A percentile compares a stretch with the other conserved stretches of the same genome.
phyloP scores from a whole-genome alignment of 2,113 vertebrate species.

The Anser brachyrhynchus region DNA sequence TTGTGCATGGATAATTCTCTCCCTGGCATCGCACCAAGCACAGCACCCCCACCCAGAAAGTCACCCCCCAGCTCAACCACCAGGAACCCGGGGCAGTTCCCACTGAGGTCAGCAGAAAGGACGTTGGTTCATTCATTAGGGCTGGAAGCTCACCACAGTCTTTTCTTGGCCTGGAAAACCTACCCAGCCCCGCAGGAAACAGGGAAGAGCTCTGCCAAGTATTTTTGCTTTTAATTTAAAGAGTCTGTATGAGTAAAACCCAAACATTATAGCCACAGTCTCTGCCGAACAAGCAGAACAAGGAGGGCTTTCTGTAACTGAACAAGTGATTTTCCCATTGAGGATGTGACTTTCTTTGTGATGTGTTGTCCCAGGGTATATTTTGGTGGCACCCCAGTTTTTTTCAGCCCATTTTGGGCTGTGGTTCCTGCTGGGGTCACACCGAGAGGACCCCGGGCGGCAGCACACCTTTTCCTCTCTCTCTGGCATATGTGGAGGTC shows the following conservation, averaged over 20 bases:
- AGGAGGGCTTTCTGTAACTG: not conserved
- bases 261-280: not conserved
- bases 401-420: not conserved
- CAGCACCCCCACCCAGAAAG: not conserved
- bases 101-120: not conserved
- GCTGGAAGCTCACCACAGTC: not conserved
- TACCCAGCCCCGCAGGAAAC: not conserved
- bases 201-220: not conserved
- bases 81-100: not conserved
- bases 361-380: not conserved
- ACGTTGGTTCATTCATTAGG: not conserved
- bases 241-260: accelerated
- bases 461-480: not conserved
- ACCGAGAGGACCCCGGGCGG: not conserved
- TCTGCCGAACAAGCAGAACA: not conserved
- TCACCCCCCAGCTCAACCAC: not conserved
- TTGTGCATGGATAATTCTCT: not conserved
- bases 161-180: not conserved
- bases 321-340: not conserved
- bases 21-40: accelerated
- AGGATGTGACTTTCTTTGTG: not conserved
- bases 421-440: not conserved
- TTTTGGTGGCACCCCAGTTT: not conserved
- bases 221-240: not conserved
- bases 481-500: accelerated